These are phyloP conservation scores for Chascanopsetta lugubris DNA, from an alignment of 2,113 vertebrate species.

Conservation along the genomic window DNA sequence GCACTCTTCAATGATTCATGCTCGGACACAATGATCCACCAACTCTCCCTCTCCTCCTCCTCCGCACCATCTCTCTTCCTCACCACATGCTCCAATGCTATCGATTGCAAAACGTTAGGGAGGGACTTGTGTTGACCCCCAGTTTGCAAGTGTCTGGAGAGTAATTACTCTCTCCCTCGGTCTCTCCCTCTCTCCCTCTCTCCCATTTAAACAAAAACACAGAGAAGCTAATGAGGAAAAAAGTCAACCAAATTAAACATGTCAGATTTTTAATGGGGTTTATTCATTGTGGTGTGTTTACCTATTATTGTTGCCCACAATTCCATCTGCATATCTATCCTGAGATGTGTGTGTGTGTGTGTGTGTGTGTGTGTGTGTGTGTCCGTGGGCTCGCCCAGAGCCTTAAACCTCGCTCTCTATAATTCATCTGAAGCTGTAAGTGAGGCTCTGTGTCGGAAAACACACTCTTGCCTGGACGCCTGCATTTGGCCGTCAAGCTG, in stretches of 20 bases:
- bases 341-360: slow-evolving; percentile 17
- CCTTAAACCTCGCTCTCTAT: slow-evolving; percentile 24
- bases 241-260: slow-evolving; percentile 57
- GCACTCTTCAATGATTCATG: slow-evolving; percentile 65
- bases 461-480: neutral
- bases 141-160: slow-evolving; percentile 57
- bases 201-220: slow-evolving; percentile 35
- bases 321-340: slow-evolving; percentile 51
- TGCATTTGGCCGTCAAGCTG: neutral
- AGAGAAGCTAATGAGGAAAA: slow-evolving; percentile 22
- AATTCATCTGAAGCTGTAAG: slow-evolving; percentile 20
- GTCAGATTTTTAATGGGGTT: slow-evolving; percentile 66
- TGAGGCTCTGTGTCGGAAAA: slow-evolving; percentile 21
- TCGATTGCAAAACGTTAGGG: slow-evolving; percentile 61
- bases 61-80: neutral
- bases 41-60: slow-evolving; percentile 22
- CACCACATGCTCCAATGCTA: slow-evolving; percentile 45
- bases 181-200: slow-evolving; percentile 35
- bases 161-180: slow-evolving; percentile 64
- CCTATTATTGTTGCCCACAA: slow-evolving; percentile 54
- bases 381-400: slow-evolving; percentile 26
- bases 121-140: slow-evolving; percentile 50
- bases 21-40: slow-evolving; percentile 46
- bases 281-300: slow-evolving; percentile 62
- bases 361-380: slow-evolving; percentile 10